Percentiles rank a stretch among this genome's conserved stretches.
These are phyloP conservation scores for Troides helena DNA, from an alignment of 2,888 invertebrate species.

Conservation along the genomic window DNA sequence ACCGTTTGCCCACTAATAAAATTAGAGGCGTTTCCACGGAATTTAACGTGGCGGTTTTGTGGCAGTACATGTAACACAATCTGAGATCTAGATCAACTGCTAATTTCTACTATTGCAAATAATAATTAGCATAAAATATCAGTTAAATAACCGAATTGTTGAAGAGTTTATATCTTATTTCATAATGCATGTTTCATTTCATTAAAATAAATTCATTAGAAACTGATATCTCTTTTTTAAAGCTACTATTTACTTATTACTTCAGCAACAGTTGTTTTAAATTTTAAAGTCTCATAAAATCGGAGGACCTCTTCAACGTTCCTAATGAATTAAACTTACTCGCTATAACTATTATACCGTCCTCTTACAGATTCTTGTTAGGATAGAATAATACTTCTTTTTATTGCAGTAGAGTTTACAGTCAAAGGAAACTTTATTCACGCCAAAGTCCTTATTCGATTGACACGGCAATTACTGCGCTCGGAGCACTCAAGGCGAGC, in stretches of 20 bases:
- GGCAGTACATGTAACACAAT: too few species aligned
- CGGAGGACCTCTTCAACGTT: slow-evolving; percentile 10
- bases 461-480: slow-evolving; percentile 26
- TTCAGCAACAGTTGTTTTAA: too few species aligned
- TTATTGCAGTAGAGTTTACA: slow-evolving; percentile 19
- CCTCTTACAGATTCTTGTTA: slow-evolving; percentile 4
- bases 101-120: too few species aligned
- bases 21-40: too few species aligned
- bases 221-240: too few species aligned
- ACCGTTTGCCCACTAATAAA: background rate
- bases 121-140: too few species aligned
- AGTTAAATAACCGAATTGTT: too few species aligned
- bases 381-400: slow-evolving; percentile 18
- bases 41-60: too few species aligned
- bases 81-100: too few species aligned
- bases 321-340: slow-evolving; percentile 21
- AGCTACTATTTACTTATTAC: background rate
- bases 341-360: background rate
- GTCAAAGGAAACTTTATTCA: slow-evolving; percentile 20
- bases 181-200: too few species aligned
- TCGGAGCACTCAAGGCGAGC: slow-evolving; percentile 47
- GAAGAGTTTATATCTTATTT: too few species aligned
- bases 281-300: background rate
- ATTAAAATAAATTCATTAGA: too few species aligned
- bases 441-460: slow-evolving; percentile 24